Evolutionary conservation across 2,888 invertebrate species (phyloP).

Genomic region (Alviniconcha strummeri): DNA sequence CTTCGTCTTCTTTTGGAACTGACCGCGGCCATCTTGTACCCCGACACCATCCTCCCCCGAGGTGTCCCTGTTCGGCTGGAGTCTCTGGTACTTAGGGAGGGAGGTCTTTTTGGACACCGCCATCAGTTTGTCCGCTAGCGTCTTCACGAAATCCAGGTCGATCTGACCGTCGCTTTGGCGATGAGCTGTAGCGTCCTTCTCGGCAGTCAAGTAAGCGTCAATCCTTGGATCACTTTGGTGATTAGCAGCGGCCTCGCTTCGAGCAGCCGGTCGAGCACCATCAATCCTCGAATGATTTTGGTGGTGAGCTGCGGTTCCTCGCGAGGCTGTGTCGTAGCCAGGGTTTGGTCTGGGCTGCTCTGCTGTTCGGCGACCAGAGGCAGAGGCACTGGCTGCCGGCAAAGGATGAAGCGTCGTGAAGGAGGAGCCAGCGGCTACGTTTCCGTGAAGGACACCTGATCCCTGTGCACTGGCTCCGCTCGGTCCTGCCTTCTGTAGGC

Average conservation of each 20-base stretch:
- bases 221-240: not conserved
- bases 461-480: no score
- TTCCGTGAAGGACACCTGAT: no score
- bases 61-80: not conserved
- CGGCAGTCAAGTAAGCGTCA: not conserved
- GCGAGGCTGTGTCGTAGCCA: not conserved
- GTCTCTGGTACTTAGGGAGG: conserved; percentile 25
- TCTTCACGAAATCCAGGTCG: conserved; percentile 29
- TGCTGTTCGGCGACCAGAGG: not conserved
- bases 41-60: not conserved
- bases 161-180: not conserved
- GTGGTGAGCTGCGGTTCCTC: not conserved
- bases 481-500: no score
- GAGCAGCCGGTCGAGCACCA: no score
- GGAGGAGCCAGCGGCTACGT: no score
- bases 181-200: not conserved
- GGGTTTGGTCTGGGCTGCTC: not conserved
- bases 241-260: no score
- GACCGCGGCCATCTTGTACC: not conserved
- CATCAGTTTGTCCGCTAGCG: conserved; percentile 18
- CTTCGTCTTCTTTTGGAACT: not conserved
- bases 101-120: conserved; percentile 23
- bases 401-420: no score
- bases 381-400: no score
- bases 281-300: not conserved